phyloP scores from a whole-genome alignment of 1,140 invertebrate genomes.

The Diprion similis region DNA sequence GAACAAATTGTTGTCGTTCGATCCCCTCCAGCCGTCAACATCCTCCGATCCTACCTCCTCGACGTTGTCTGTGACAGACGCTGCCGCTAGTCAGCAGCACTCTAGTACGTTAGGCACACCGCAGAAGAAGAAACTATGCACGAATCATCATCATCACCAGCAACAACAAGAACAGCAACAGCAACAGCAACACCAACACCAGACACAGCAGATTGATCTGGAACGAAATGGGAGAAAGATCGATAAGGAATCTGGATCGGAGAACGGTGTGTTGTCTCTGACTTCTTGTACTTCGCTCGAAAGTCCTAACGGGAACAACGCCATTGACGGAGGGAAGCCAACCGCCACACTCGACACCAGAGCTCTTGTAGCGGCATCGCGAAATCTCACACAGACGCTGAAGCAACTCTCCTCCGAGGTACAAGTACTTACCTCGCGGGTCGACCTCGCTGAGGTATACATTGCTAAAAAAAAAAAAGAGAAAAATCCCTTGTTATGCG shows the following conservation, averaged over 20 bases:
- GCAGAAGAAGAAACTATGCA: conserved; percentile 50
- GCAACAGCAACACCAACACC: conserved; percentile 7
- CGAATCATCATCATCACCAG: conserved; percentile 43
- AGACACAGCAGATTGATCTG: background rate
- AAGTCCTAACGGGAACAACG: conserved; percentile 12
- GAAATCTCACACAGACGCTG: conserved; percentile 90
- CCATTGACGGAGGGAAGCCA: conserved; percentile 36
- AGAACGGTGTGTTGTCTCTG: background rate
- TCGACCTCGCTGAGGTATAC: conserved; percentile 58
- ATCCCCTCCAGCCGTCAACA: conserved; percentile 17
- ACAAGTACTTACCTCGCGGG: conserved; percentile 75
- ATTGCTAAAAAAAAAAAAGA: conserved; percentile 25
- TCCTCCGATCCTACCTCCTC: conserved; percentile 16
- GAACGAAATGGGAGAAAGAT: conserved; percentile 4
- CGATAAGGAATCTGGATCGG: background rate
- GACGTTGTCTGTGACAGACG: conserved; percentile 18
- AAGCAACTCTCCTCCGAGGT: conserved; percentile 91
- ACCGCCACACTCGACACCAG: conserved; percentile 70
- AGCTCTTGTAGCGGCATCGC: conserved; percentile 85
- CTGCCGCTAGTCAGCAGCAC: conserved; percentile 26
- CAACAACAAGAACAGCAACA: conserved; percentile 9
- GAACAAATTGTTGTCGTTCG: conserved; percentile 29
- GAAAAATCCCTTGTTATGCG: background rate
- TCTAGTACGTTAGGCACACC: conserved; percentile 31
- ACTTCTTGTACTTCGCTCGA: background rate